Evolutionary conservation across 2,113 vertebrate genomes (phyloP).

Genomic region (Platysternon megacephalum): DNA sequence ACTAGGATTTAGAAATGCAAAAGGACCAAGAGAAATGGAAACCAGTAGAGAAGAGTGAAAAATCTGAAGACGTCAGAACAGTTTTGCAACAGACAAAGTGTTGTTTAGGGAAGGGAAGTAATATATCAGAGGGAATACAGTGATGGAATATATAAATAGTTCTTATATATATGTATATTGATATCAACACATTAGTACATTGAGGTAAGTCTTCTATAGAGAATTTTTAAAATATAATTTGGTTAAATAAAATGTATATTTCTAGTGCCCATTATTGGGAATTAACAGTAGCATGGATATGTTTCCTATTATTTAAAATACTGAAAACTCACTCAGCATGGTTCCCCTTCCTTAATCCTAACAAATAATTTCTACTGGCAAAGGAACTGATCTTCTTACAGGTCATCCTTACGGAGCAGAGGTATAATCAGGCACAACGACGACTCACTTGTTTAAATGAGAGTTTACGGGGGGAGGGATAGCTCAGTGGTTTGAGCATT

Average conservation of each 20-base stretch:
- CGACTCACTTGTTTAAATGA: background rate
- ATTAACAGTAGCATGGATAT: background rate
- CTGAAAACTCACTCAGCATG: rapidly evolving
- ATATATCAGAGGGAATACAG: background rate
- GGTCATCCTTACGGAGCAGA: rapidly evolving
- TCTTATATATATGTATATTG: background rate
- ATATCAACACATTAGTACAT: background rate
- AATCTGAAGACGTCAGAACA: background rate
- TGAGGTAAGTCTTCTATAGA: background rate
- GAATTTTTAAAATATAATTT: background rate
- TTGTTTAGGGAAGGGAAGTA: background rate
- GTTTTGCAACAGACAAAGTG: background rate
- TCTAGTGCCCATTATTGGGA: background rate
- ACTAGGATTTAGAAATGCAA: background rate
- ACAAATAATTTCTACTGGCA: background rate
- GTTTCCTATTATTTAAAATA: background rate
- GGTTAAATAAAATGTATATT: background rate
- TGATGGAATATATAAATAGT: background rate
- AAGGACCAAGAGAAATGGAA: background rate
- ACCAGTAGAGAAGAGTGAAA: background rate
- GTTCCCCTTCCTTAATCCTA: background rate
- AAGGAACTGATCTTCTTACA: background rate
- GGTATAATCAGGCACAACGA: background rate
- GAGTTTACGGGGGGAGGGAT: too few relatives aligned
- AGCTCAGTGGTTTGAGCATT: too few relatives aligned